These are phyloP conservation scores for Sarcophilus harrisii DNA, from an alignment of 2,797 vertebrate genomes.

Conservation along the genomic window DNA sequence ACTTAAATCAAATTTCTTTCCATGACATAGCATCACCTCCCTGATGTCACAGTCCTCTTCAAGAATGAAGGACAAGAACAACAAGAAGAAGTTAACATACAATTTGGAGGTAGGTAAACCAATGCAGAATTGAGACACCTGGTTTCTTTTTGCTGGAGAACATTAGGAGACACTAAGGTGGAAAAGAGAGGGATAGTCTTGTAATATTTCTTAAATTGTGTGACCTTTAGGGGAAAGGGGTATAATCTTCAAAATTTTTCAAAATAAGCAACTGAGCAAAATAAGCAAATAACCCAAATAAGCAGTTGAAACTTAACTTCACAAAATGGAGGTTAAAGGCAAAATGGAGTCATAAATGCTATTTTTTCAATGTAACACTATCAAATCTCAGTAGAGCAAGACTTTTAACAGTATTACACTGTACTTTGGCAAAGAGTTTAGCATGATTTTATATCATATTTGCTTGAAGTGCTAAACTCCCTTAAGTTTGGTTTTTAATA, in stretches of 20 bases:
- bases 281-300: background rate
- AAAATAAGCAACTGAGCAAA: background rate
- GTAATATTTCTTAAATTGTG: background rate
- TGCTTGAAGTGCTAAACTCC: background rate
- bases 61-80: too few species aligned
- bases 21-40: too few species aligned
- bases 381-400: background rate
- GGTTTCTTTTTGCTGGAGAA: too few species aligned
- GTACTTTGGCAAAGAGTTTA: background rate
- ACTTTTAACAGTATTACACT: background rate
- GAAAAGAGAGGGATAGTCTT: background rate
- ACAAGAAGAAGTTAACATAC: background rate
- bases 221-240: background rate
- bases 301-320: background rate
- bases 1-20: too few species aligned
- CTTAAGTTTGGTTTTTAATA: background rate
- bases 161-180: background rate
- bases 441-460: background rate
- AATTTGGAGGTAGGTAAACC: background rate
- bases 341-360: background rate
- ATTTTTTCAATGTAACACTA: background rate
- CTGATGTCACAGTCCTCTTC: too few species aligned
- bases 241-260: background rate
- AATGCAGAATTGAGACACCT: too few species aligned
- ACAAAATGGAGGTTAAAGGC: background rate